A percentile compares a stretch with the other conserved stretches of the same genome.
Conservation (phyloP, 2,113 vertebrate genomes). For the Perca schrenkii region DNA sequence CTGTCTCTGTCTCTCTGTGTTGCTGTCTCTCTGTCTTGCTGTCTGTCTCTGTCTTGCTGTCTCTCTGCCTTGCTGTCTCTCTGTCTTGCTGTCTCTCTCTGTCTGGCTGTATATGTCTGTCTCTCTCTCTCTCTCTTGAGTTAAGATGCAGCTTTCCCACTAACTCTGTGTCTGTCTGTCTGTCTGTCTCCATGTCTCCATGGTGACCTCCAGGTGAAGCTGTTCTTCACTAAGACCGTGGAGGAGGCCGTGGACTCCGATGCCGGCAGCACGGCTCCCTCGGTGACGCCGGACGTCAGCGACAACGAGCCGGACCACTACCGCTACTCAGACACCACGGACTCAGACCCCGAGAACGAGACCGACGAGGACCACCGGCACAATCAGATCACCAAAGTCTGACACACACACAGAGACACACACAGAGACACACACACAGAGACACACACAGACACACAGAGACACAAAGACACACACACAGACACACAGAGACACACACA, state of each 20-base stretch:
- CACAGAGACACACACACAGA: slow-evolving; percentile 74
- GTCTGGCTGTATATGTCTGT: no score
- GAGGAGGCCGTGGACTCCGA: slow-evolving; percentile 94
- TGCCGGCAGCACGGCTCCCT: slow-evolving; percentile 94
- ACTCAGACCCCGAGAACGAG: slow-evolving; percentile 99
- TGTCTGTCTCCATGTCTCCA: no score
- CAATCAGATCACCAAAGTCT: slow-evolving; percentile 98
- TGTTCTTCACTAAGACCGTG: slow-evolving; percentile 98
- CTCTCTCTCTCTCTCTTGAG: no score
- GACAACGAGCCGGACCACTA: slow-evolving; percentile 99
- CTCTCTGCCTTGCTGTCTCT: no score
- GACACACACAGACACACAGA: background rate
- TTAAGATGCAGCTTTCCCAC: no score
- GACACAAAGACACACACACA: no score
- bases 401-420: slow-evolving; percentile 76
- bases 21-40: no score
- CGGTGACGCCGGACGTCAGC: slow-evolving; percentile 96
- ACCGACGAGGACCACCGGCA: slow-evolving; percentile 95
- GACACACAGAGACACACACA: no score
- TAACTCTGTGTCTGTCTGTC: no score
- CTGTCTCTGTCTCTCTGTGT: no score
- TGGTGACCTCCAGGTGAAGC: slow-evolving; percentile 87
- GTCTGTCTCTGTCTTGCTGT: no score
- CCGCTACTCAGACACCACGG: slow-evolving; percentile 98
- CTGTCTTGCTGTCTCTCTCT: no score